Evolutionary conservation across 2,113 vertebrate species (phyloP).

Genomic region (Sapajus apella): DNA sequence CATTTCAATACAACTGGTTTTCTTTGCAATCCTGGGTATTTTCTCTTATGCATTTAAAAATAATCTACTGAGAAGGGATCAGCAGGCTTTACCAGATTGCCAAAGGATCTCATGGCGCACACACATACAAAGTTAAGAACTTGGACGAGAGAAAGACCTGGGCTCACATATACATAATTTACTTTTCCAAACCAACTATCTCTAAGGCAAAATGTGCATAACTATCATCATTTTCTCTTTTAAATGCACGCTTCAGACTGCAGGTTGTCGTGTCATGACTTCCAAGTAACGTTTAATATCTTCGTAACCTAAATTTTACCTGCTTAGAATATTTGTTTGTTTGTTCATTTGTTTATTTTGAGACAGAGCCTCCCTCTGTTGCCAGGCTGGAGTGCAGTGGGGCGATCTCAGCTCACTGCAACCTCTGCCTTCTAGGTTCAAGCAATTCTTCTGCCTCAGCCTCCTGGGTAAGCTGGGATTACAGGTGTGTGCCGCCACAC

Average conservation of each 20-base stretch:
- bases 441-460: too few species aligned
- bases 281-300: background rate
- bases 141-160: background rate
- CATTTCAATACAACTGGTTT: conserved; percentile 7
- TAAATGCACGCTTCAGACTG: background rate
- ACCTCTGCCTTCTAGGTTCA: too few species aligned
- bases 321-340: background rate
- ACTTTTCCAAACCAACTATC: background rate
- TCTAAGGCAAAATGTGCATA: background rate
- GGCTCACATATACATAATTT: background rate
- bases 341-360: background rate
- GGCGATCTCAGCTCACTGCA: too few species aligned
- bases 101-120: background rate
- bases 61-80: background rate
- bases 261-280: background rate
- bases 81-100: background rate
- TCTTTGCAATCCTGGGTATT: background rate
- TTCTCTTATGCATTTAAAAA: conserved; percentile 5
- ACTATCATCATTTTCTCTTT: background rate
- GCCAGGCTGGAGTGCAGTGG: too few species aligned
- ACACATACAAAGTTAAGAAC: background rate
- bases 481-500: too few species aligned
- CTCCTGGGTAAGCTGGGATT: too few species aligned
- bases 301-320: conserved; percentile 12
- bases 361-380: too few species aligned